Evolutionary conservation across 1,140 invertebrate genomes (phyloP), one percentile per base, ranked within the genome.

Genomic region (Geopemphigus sp.): DNA sequence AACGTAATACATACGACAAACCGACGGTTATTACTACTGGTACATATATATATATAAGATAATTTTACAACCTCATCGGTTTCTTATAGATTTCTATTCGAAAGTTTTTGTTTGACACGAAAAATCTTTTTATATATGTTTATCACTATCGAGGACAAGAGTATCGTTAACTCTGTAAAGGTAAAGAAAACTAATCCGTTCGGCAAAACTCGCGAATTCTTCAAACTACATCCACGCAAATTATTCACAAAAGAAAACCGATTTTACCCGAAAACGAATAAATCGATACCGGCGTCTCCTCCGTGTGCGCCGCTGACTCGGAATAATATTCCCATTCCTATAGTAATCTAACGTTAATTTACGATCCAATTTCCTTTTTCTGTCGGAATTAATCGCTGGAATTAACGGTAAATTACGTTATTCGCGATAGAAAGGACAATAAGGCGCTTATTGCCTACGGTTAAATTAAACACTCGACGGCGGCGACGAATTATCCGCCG

Each of bases 61-160:
- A 26, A 24, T 59, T 14, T 24, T 26, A 24, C 0, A 15, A 14
- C 26, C 26, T 24, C 56, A 22, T 5, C 11, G 0, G 22, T 59
- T 0, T 24, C 4, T 26, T 26, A 26, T 26, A 0, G 11, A 11
- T 66, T 11, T 66, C n/a, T 22, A 66, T 66, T 45, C 3, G 63
- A 66, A 66, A 45, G 32, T 66, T 45, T 66, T 66, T 22, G 32
- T 66, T 45, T 66, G 32, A 63, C 11, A 63, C 39, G 22, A n/a
- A 39, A 45, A 66, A 10, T 5, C 1, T 57, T 19, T 5, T 5
- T 56, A 5, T 17, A 53, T 53, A 57, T 5, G 8, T 24, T 5
- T 5, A 63, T 32, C n/a, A 45, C n/a, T 39, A n/a, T 39, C 11
- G 2, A n/a, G 29, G 59, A 61, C 14, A 61, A 29, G 4, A 17